These are phyloP conservation scores for Campylomormyrus tamandua DNA, from an alignment of 2,113 vertebrate species.

Conservation along the genomic window DNA sequence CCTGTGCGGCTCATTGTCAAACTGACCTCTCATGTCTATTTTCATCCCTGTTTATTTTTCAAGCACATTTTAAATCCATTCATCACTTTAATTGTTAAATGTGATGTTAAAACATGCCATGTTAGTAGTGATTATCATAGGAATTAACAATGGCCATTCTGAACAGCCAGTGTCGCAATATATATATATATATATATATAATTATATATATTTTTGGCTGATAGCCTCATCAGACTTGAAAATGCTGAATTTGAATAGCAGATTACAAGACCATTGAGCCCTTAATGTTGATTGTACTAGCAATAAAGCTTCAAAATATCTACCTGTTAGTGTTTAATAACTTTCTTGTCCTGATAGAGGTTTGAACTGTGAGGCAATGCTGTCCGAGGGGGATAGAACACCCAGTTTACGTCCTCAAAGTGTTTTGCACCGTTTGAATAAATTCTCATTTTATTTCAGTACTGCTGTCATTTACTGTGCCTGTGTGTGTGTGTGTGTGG, in stretches of 20 bases:
- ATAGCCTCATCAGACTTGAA: too few species aligned
- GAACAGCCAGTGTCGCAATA: neutral
- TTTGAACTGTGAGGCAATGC: neutral
- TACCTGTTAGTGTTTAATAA: neutral
- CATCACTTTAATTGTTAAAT: neutral
- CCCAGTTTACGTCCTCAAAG: slow-evolving; percentile 18
- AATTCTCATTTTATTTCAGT: slow-evolving; percentile 69
- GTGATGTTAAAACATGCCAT: neutral
- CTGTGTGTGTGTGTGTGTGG: slow-evolving; percentile 12
- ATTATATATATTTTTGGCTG: neutral
- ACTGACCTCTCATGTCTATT: slow-evolving; percentile 41
- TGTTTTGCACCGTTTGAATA: slow-evolving; percentile 67
- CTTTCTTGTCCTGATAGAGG: neutral
- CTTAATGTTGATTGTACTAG: neutral
- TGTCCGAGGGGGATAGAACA: slow-evolving; percentile 4
- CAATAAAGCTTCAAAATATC: neutral
- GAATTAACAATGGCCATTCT: neutral
- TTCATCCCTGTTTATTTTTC: neutral
- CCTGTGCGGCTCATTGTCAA: slow-evolving; percentile 40
- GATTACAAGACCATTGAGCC: neutral
- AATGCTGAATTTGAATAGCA: neutral
- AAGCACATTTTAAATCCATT: neutral
- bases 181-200: neutral
- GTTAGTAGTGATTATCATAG: neutral
- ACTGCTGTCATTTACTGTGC: neutral